Conservation (phyloP, 2,888 invertebrate species). For the Aleiodes testaceus region DNA sequence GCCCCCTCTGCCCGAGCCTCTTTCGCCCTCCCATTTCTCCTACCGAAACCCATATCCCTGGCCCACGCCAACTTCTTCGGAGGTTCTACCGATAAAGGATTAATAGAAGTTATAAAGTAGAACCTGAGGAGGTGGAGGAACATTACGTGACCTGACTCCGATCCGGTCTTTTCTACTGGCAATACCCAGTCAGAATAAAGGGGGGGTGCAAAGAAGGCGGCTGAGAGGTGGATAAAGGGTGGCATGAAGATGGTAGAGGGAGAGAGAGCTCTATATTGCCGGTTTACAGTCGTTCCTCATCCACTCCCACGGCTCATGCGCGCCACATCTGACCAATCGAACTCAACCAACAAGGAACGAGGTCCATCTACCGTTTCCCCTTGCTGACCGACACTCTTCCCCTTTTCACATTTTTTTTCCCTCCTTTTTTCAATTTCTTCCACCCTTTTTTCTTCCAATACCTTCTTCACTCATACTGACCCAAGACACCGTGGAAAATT, state of each 20-base stretch:
- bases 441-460: conserved; percentile 11
- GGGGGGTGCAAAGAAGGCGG: not conserved
- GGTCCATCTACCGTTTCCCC: conserved; percentile 69
- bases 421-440: conserved; percentile 31
- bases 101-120: conserved; percentile 74
- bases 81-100: conserved; percentile 65
- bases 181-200: conserved; percentile 22
- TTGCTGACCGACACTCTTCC: conserved; percentile 46
- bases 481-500: conserved; percentile 29
- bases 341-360: conserved; percentile 58
- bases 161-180: conserved; percentile 70
- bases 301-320: conserved; percentile 69
- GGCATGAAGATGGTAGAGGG: not conserved
- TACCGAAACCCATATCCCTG: conserved; percentile 13
- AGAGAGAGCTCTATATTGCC: conserved; percentile 68
- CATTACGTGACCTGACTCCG: conserved; percentile 73
- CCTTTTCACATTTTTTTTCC: conserved; percentile 31
- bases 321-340: conserved; percentile 73
- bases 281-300: conserved; percentile 72
- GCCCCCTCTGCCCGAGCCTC: conserved; percentile 18
- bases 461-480: conserved; percentile 30
- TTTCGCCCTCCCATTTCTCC: not conserved
- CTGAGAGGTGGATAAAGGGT: not conserved
- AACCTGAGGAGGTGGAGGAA: conserved; percentile 71
- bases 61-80: conserved; percentile 41